These are phyloP conservation scores for Rhyacophila evoluta DNA, from an alignment of 2,888 invertebrate species.

Conservation along the genomic window DNA sequence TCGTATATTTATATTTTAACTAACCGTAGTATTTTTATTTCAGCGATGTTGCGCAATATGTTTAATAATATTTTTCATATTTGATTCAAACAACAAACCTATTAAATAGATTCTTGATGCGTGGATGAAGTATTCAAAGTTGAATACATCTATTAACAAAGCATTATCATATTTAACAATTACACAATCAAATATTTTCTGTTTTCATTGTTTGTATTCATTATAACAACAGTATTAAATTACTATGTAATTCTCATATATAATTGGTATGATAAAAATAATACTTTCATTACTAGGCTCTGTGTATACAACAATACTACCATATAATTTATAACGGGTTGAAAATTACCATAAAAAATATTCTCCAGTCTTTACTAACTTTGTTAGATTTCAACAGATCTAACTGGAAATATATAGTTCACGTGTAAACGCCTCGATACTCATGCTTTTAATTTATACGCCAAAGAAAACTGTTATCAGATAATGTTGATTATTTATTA, in stretches of 20 bases:
- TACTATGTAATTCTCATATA: not conserved
- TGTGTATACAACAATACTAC: not conserved
- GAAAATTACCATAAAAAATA: not conserved
- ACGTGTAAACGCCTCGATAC: too few species aligned
- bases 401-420: not conserved
- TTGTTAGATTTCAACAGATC: not conserved
- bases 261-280: not conserved
- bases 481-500: too few species aligned
- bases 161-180: not conserved
- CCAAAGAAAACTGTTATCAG: too few species aligned
- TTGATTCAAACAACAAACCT: too few species aligned
- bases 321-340: slow-evolving; percentile 12
- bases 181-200: not conserved
- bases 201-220: not conserved
- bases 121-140: too few species aligned
- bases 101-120: too few species aligned
- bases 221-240: not conserved
- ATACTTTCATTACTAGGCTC: not conserved
- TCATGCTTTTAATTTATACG: too few species aligned
- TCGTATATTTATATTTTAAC: too few species aligned
- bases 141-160: too few species aligned
- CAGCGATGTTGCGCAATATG: too few species aligned
- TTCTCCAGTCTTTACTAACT: not conserved
- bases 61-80: too few species aligned
- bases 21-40: too few species aligned